Evolutionary conservation across 2,113 vertebrate genomes (phyloP).

Genomic region (Sciurus niger): DNA sequence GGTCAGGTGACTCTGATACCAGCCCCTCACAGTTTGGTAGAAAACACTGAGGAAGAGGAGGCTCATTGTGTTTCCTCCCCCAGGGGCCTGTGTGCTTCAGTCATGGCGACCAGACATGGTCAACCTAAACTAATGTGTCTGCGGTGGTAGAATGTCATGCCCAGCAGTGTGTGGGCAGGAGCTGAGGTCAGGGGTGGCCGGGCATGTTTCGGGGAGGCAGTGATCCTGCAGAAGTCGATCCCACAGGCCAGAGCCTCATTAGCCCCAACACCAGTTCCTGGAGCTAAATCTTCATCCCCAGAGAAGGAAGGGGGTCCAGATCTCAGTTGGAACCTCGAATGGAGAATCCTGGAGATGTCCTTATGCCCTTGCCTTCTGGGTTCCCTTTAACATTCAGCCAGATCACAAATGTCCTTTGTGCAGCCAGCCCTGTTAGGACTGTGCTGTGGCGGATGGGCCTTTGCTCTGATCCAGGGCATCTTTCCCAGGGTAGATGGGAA

Average conservation of each 20-base stretch:
- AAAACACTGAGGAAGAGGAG: background rate
- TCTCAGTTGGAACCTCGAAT: background rate
- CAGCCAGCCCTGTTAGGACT: background rate
- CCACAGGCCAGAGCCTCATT: background rate
- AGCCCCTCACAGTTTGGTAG: background rate
- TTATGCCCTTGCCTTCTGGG: background rate
- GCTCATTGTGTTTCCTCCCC: background rate
- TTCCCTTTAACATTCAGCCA: background rate
- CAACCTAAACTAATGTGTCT: background rate
- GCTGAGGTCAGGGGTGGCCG: background rate
- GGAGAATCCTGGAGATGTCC: constrained; percentile 14
- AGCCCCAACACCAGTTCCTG: background rate
- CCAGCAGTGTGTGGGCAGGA: background rate
- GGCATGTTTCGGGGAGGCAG: background rate
- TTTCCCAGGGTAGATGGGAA: background rate
- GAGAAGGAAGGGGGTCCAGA: constrained; percentile 13
- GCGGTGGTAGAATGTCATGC: background rate
- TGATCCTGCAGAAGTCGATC: background rate
- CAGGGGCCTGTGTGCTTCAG: background rate
- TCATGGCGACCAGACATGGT: background rate
- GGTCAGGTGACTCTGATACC: background rate
- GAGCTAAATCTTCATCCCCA: background rate
- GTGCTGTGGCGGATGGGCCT: background rate
- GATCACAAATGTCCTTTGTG: background rate
- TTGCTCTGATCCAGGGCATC: background rate